These are phyloP conservation scores for Drymonia ruficornis DNA, from an alignment of 2,888 invertebrate species.

Conservation along the genomic window DNA sequence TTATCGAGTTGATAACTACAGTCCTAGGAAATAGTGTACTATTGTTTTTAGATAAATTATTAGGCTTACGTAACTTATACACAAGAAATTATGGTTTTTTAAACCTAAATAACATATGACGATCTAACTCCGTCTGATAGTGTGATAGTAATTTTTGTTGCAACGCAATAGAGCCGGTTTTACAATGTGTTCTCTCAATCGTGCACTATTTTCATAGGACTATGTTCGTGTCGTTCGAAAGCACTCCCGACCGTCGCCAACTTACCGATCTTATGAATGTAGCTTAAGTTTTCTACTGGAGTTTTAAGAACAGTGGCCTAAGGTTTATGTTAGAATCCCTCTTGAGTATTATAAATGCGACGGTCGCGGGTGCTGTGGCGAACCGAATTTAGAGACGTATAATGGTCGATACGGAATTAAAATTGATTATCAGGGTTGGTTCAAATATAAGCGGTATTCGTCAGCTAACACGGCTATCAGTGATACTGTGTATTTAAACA, in stretches of 20 bases:
- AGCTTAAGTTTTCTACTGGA: constrained; percentile 41
- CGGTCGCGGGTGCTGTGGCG: constrained; percentile 50
- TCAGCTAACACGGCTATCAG: no score
- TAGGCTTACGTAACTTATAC: not conserved
- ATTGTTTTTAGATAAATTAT: not conserved
- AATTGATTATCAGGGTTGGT: not conserved
- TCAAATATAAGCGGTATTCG: not conserved
- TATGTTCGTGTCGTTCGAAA: constrained; percentile 30
- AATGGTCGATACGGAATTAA: not conserved
- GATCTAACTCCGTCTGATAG: not conserved
- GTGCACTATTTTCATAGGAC: not conserved
- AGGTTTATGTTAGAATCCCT: constrained; percentile 37
- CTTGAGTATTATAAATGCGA: constrained; percentile 39
- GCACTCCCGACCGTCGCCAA: constrained; percentile 42
- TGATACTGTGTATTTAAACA: no score
- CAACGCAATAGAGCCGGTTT: not conserved
- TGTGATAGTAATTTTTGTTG: not conserved
- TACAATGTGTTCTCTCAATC: not conserved
- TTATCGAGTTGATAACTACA: not conserved
- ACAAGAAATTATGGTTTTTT: no score
- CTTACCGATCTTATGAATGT: constrained; percentile 37
- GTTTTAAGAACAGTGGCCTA: constrained; percentile 45
- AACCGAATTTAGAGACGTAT: not conserved
- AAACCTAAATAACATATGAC: no score
- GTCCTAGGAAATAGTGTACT: not conserved